A percentile compares a stretch with the other conserved stretches of the same genome.
phyloP scores from a whole-genome alignment of 1,140 invertebrate species.

The Theocolax elegans region DNA sequence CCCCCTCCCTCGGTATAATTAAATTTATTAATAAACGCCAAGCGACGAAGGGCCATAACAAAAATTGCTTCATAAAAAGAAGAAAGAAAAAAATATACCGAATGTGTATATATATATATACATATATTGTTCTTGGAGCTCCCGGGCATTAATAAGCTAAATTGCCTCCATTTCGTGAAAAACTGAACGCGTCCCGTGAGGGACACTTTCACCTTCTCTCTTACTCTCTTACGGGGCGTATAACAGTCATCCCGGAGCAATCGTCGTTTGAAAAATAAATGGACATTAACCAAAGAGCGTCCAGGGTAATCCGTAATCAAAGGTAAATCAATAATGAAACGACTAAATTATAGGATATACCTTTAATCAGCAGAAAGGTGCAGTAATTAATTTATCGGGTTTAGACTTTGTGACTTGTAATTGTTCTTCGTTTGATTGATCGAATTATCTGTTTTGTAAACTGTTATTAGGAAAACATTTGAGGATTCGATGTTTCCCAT shows the following conservation, averaged over 20 bases:
- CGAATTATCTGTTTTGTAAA: too few relatives aligned
- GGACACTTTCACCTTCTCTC: neutral
- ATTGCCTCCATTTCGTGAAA: conserved; percentile 29
- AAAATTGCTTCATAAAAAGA: conserved; percentile 21
- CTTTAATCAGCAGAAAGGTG: too few relatives aligned
- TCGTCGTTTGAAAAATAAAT: conserved; percentile 2
- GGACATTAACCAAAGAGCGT: too few relatives aligned
- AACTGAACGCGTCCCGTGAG: conserved; percentile 9
- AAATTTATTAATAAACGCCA: conserved; percentile 28
- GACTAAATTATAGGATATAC: too few relatives aligned
- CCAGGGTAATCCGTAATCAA: too few relatives aligned
- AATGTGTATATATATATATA: neutral
- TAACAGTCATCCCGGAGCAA: conserved; percentile 15
- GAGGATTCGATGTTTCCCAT: too few relatives aligned
- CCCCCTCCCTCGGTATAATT: neutral
- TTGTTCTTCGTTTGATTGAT: too few relatives aligned
- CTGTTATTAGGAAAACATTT: too few relatives aligned
- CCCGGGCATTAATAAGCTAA: conserved; percentile 30
- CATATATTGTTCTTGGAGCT: conserved; percentile 9
- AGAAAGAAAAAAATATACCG: too few relatives aligned
- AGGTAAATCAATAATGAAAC: too few relatives aligned
- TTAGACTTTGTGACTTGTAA: too few relatives aligned
- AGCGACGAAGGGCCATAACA: neutral
- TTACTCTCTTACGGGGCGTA: neutral
- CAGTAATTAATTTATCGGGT: too few relatives aligned